Percentiles rank a stretch among this genome's conserved stretches.
phyloP scores from a whole-genome alignment of 2,113 vertebrate species.

The Nicator chloris region DNA sequence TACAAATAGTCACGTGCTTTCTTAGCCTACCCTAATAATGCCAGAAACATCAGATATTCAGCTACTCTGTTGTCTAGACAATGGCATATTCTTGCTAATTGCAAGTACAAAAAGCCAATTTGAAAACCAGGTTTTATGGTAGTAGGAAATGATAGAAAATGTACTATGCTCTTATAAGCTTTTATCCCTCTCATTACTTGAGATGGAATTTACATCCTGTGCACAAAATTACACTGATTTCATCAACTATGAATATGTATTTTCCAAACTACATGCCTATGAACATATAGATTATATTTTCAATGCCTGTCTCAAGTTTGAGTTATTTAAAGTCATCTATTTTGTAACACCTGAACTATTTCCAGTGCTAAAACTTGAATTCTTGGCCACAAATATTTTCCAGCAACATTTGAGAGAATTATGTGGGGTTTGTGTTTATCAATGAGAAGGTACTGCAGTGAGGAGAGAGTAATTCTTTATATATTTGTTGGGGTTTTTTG shows the following conservation, averaged over 20 bases:
- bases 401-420: background rate
- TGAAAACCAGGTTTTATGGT: background rate
- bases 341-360: slow-evolving; percentile 1
- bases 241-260: background rate
- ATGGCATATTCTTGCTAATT: slow-evolving; percentile 29
- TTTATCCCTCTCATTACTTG: background rate
- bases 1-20: slow-evolving; percentile 1
- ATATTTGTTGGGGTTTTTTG: background rate
- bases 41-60: slow-evolving; percentile 3
- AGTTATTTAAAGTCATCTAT: background rate
- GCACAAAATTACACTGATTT: background rate
- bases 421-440: background rate
- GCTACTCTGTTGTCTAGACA: slow-evolving; percentile 21
- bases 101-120: background rate
- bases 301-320: background rate
- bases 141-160: background rate
- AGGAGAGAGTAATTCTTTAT: background rate
- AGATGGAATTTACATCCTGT: background rate
- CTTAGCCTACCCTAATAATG: background rate
- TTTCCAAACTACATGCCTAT: background rate
- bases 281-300: background rate
- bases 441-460: background rate
- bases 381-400: background rate
- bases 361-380: background rate
- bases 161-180: background rate